Evolutionary conservation across 2,113 vertebrate species (phyloP).

Genomic region (Salminus brasiliensis): DNA sequence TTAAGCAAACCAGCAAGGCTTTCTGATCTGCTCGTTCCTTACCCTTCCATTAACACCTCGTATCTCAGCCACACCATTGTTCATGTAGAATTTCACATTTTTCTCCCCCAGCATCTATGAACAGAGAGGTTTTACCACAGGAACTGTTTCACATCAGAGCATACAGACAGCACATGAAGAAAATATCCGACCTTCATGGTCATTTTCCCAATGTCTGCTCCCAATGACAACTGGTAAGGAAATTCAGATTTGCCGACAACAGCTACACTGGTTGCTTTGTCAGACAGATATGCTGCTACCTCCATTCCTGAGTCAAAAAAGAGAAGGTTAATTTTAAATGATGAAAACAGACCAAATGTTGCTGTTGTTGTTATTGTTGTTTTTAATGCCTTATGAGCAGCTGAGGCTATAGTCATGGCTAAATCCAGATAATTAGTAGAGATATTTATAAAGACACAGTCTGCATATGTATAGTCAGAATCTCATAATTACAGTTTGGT

Average conservation of each 20-base stretch:
- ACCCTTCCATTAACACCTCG: slow-evolving; percentile 81
- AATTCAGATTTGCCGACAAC: slow-evolving; percentile 75
- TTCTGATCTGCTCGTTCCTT: neutral
- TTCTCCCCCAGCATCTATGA: slow-evolving; percentile 82
- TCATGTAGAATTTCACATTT: slow-evolving; percentile 84
- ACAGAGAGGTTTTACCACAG: neutral
- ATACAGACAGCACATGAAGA: neutral
- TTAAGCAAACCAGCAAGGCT: neutral
- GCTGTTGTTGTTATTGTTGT: too few relatives aligned
- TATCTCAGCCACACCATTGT: slow-evolving; percentile 74
- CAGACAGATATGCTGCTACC: slow-evolving; percentile 80
- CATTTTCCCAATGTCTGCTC: slow-evolving; percentile 78
- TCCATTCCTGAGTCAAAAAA: slow-evolving; percentile 82
- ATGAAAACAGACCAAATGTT: neutral
- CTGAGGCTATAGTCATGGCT: too few relatives aligned
- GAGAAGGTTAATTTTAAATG: neutral
- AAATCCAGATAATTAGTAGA: too few relatives aligned
- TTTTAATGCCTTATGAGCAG: too few relatives aligned
- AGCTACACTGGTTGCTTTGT: slow-evolving; percentile 76
- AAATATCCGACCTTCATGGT: slow-evolving; percentile 77
- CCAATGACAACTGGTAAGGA: slow-evolving; percentile 77
- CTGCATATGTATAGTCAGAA: too few relatives aligned
- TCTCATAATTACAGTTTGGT: too few relatives aligned
- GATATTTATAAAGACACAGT: too few relatives aligned
- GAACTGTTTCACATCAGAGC: neutral